Base-by-base conservation (phyloP, 2,888 invertebrate genomes). In the Acanthosepion lycidas region DNA sequence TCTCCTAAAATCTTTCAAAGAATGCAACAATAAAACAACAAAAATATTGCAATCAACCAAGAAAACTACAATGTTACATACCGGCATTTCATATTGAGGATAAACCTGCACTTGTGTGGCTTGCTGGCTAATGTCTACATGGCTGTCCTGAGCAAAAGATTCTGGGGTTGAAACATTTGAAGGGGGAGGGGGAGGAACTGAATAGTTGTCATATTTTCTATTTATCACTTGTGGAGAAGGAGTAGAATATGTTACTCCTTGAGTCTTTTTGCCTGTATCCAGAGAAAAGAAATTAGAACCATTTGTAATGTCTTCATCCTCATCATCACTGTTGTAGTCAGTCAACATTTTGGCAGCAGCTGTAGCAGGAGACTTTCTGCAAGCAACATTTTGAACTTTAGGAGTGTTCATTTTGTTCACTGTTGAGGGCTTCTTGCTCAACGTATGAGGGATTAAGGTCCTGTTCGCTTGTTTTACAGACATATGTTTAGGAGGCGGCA, bases 401-500 rank as follows among this genome's bases (percentile, higher is more conserved):
- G 94, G 91, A 28, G 91, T 49, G 78, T 59, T 53, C 26, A 20
- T 15, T 51, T 53, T 49, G 8, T 49, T 51, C 55, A 53, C 51
- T 59, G 42, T 26, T 53, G 33, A n/a, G 8, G 95, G 95, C 92
- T 95, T 95, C 94, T 96, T 96, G 20, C 95, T 95, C 20, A 97
- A 95, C 0, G 96, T 95, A 93, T 97, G 95, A 42, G 97, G 96
- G 51, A 96, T 94, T 33, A 97, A 95, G 15, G 96, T 95, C 92
- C 97, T 95, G 94, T 96, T 96, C 15, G 96, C 93, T 95, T 97
- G 96, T 94, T 97, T 97, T 94, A 95, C 96, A 15, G 96, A 95
- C 26, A 96, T 95, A 95, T 97, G 96, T 18, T 96, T 95, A 42
- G 97, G 97, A 18, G 96, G 95, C 48, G 97, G 97, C 42, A 97